Conservation (phyloP, 2,113 vertebrate genomes). For the Caloenas nicobarica region DNA sequence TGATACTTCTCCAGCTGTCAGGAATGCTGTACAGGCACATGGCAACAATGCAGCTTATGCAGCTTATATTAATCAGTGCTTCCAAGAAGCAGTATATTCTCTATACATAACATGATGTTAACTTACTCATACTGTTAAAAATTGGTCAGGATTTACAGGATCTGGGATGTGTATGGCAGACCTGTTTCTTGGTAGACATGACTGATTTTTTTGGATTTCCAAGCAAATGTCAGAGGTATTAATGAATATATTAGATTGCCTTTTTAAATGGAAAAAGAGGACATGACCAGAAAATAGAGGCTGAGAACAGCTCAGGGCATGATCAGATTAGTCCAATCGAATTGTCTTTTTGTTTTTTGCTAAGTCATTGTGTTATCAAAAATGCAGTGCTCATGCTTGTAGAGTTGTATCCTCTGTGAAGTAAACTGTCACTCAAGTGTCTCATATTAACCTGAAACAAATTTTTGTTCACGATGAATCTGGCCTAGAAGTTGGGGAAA, state of each 20-base stretch:
- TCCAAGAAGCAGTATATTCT: background rate
- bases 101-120: fast-evolving
- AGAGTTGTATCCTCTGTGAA: background rate
- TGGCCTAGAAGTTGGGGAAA: background rate
- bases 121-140: background rate
- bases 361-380: background rate
- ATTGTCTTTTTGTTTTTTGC: background rate
- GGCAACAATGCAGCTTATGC: fast-evolving
- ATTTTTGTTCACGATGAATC: background rate
- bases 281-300: background rate
- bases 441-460: background rate
- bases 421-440: background rate
- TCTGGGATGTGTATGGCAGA: background rate
- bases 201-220: background rate
- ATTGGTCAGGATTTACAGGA: background rate
- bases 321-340: background rate
- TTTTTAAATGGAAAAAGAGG: background rate
- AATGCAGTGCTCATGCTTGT: background rate
- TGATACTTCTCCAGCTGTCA: background rate
- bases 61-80: background rate
- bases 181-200: fast-evolving
- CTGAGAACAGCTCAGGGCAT: background rate
- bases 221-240: background rate
- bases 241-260: background rate
- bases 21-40: background rate